phyloP scores from a whole-genome alignment of 2,113 vertebrate species.

The Chrysemys picta region DNA sequence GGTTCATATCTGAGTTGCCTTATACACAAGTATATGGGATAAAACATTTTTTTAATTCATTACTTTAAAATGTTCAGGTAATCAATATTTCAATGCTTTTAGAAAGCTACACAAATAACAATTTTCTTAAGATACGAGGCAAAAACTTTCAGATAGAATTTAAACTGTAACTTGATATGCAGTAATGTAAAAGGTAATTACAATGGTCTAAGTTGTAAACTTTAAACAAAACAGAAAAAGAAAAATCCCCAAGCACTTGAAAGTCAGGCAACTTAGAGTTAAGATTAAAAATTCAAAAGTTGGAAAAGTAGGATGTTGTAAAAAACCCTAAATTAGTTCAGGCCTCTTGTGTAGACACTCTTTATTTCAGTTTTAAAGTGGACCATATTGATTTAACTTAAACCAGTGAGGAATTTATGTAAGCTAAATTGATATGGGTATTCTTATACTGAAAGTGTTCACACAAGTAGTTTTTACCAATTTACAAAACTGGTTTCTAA shows the following conservation, averaged over 20 bases:
- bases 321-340: background rate
- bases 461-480: background rate
- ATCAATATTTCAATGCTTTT: slow-evolving; percentile 24
- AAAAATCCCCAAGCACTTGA: background rate
- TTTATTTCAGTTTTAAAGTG: background rate
- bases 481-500: background rate
- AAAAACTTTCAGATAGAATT: background rate
- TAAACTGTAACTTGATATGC: background rate
- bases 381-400: background rate
- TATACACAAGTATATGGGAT: background rate
- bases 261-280: background rate
- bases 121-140: slow-evolving; percentile 4
- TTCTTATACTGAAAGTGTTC: accelerated
- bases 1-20: background rate
- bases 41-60: background rate
- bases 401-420: background rate
- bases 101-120: background rate
- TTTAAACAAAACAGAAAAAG: background rate
- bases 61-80: background rate
- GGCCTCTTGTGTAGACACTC: background rate
- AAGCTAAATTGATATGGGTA: background rate
- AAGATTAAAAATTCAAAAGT: background rate
- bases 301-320: background rate
- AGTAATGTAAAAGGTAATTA: background rate
- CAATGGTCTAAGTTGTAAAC: background rate